Evolutionary conservation across 2,888 invertebrate species (phyloP).

Genomic region (Parnassius glacialis): DNA sequence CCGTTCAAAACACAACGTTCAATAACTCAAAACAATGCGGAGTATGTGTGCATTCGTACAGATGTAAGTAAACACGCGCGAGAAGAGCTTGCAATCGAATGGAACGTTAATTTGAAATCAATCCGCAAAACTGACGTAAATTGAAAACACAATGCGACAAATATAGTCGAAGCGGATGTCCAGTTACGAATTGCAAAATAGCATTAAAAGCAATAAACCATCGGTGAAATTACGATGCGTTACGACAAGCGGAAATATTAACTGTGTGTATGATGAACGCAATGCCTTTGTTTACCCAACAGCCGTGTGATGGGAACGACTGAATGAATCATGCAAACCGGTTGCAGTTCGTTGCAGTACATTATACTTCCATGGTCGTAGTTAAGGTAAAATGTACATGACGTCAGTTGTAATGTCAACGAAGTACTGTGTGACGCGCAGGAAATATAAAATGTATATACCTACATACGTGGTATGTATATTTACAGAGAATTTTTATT

Average conservation of each 20-base stretch:
- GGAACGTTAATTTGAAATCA: constrained; percentile 20
- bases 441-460: no score
- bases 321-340: constrained; percentile 32
- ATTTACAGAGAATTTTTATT: no score
- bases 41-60: constrained; percentile 6
- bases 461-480: no score
- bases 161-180: constrained; percentile 38
- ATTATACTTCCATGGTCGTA: no score
- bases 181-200: constrained; percentile 52
- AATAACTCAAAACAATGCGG: not conserved
- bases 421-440: no score
- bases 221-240: constrained; percentile 41
- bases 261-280: constrained; percentile 50
- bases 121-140: constrained; percentile 30
- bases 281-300: constrained; percentile 50
- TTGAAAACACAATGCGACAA: constrained; percentile 41
- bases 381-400: constrained; percentile 5
- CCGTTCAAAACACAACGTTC: constrained; percentile 3
- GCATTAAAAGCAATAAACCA: constrained; percentile 52
- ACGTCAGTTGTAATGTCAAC: constrained; percentile 9
- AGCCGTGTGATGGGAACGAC: constrained; percentile 33
- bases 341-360: constrained; percentile 29
- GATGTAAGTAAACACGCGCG: constrained; percentile 4
- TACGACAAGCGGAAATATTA: constrained; percentile 61
- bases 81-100: constrained; percentile 6